phyloP scores from a whole-genome alignment of 1,140 invertebrate genomes.

The Homarus americanus region DNA sequence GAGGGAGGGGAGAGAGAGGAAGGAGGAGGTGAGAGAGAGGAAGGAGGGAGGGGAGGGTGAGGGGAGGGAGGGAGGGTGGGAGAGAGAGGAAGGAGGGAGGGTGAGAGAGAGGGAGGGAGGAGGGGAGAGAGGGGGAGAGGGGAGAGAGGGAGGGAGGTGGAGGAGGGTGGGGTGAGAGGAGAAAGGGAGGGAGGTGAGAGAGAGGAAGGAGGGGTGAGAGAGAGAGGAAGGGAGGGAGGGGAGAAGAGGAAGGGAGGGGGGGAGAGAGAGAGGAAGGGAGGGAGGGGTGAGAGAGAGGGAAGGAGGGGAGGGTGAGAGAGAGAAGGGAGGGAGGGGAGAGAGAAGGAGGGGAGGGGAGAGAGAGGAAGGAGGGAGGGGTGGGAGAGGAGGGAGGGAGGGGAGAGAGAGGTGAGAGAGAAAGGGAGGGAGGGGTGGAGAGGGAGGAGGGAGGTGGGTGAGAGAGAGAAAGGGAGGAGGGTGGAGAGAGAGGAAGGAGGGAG shows the following conservation, averaged over 20 bases:
- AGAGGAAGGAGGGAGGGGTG: neutral
- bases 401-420: neutral
- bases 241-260: constrained; percentile 20
- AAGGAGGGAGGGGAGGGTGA: no score
- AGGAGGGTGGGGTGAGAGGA: neutral
- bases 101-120: neutral
- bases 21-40: neutral
- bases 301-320: neutral
- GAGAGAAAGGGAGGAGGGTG: neutral
- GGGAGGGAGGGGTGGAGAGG: neutral
- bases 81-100: neutral
- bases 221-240: constrained; percentile 12
- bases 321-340: neutral
- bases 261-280: constrained; percentile 15
- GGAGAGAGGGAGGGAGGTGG: neutral
- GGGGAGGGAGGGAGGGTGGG: neutral
- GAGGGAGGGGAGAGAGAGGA: neutral
- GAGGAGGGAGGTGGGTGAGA: neutral
- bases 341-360: neutral
- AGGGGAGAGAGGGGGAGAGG: neutral
- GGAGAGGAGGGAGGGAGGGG: neutral
- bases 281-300: neutral
- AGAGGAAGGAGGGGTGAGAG: neutral
- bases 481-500: neutral
- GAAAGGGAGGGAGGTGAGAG: neutral